Evolutionary conservation across 2,113 vertebrate species (phyloP), one percentile per base, ranked within the genome.

Genomic region (Egretta garzetta): DNA sequence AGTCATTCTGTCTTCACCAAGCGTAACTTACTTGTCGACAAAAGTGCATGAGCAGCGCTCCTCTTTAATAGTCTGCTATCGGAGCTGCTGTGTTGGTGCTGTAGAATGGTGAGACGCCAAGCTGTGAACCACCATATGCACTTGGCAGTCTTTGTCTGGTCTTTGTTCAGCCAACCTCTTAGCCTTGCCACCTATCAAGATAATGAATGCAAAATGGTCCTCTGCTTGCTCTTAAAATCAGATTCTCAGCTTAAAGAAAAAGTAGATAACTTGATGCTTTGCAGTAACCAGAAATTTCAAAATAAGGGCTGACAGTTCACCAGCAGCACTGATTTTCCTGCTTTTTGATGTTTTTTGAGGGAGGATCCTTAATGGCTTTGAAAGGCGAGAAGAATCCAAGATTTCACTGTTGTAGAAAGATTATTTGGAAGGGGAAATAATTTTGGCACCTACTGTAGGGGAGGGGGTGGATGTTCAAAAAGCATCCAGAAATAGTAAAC

Each of bases 111-210:
- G 97, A 81, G 97, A 89, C 86, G 16, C 97, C 98, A 98, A 98
- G 98, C 98, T 98, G 98, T 97, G 98, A 98, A 88, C 97, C 97
- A 96, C 97, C 97, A 98, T 98, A 98, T 98, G 97, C 96, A 98
- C 97, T 98, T 98, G 97, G 97, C 97, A 97, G 96, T 97, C 97
- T 97, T 97, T 98, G 97, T 98, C 97, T 97, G 97, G 96, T 97
- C 97, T 97, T 98, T 98, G 97, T 98, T 98, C 97, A 98, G 97
- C 97, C 97, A 97, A 96, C 97, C 97, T 97, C 96, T 97, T 98
- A 98, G 97, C 97, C 96, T 97, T 97, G 96, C 97, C 97, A 98
- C 97, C 97, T 98, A 97, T 92, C 97, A 98, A 97, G 96, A 96
- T 98, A 98, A 98, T 97, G 96, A 97, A 98, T 98, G 96, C 95